phyloP scores from a whole-genome alignment of 2,113 vertebrate species.

The Menura novaehollandiae region DNA sequence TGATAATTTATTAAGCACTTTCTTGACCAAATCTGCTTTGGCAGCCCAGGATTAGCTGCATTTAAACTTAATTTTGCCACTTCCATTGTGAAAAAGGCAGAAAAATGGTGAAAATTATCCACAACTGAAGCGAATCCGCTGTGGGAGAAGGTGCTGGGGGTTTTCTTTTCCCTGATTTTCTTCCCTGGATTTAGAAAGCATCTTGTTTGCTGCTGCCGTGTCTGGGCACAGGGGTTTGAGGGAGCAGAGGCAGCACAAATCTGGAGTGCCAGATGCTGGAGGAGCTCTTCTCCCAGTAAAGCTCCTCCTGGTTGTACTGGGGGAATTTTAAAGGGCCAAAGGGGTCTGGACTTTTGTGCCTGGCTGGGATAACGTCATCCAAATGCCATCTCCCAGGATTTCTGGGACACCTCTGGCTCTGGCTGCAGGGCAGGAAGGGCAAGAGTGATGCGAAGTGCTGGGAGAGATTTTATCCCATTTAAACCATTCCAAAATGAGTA shows the following conservation, averaged over 20 bases:
- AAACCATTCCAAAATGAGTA: background rate
- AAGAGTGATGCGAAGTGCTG: accelerated
- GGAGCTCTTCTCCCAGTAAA: background rate
- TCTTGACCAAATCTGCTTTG: background rate
- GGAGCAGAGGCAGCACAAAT: background rate
- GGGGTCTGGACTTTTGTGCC: background rate
- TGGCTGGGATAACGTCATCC: background rate
- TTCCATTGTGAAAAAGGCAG: background rate
- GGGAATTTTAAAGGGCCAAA: background rate
- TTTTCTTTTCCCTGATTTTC: accelerated
- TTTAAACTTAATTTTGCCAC: background rate
- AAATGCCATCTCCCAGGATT: accelerated
- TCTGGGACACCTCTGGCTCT: background rate
- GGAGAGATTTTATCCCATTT: background rate
- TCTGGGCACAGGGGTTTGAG: accelerated
- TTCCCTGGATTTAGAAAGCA: background rate
- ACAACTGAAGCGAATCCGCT: accelerated
- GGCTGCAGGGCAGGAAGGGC: background rate
- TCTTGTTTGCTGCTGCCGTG: background rate
- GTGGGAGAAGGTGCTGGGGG: background rate
- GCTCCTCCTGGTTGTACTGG: background rate
- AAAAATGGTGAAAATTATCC: background rate
- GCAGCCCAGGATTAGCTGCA: background rate
- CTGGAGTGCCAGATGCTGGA: background rate
- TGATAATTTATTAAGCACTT: background rate